Percentiles rank a stretch among this genome's conserved stretches.
phyloP scores from a whole-genome alignment of 2,113 vertebrate species.

The Oncorhynchus tshawytscha region DNA sequence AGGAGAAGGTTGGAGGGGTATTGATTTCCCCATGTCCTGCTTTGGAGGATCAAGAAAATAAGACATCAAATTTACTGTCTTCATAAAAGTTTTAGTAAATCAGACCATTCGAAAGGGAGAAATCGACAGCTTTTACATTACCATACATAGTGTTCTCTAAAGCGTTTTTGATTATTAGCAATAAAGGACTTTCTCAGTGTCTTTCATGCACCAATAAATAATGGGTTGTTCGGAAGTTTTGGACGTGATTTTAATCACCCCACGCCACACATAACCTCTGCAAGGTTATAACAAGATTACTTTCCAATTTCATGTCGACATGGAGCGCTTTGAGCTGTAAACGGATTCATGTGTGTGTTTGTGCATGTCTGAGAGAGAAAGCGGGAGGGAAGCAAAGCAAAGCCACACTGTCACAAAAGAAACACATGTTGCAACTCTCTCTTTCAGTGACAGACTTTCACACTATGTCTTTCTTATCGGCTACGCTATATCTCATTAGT shows the following conservation, averaged over 20 bases:
- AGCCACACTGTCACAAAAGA: background rate
- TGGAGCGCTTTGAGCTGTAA: constrained; percentile 49
- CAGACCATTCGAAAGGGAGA: constrained; percentile 63
- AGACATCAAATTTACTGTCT: constrained; percentile 82
- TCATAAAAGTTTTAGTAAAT: constrained; percentile 86
- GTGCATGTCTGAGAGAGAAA: background rate
- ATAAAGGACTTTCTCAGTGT: constrained; percentile 65
- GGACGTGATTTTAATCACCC: constrained; percentile 72
- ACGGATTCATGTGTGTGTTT: constrained; percentile 44
- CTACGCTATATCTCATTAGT: too few species aligned
- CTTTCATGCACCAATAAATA: constrained; percentile 70
- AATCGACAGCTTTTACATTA: constrained; percentile 78
- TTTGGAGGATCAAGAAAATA: constrained; percentile 76
- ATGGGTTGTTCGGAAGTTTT: constrained; percentile 66
- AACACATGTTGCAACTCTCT: too few species aligned
- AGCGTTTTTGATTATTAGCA: constrained; percentile 70
- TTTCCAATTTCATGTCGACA: constrained; percentile 60
- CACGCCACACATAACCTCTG: constrained; percentile 58
- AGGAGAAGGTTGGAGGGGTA: constrained; percentile 68
- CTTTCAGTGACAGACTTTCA: too few species aligned
- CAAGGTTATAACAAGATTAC: constrained; percentile 66
- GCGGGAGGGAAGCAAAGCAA: constrained; percentile 15
- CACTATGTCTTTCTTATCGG: too few species aligned
- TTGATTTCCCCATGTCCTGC: constrained; percentile 79
- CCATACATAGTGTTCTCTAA: constrained; percentile 64